These are phyloP conservation scores for Drosophila kanekoi DNA, from an alignment of 2,888 invertebrate genomes.

Conservation along the genomic window DNA sequence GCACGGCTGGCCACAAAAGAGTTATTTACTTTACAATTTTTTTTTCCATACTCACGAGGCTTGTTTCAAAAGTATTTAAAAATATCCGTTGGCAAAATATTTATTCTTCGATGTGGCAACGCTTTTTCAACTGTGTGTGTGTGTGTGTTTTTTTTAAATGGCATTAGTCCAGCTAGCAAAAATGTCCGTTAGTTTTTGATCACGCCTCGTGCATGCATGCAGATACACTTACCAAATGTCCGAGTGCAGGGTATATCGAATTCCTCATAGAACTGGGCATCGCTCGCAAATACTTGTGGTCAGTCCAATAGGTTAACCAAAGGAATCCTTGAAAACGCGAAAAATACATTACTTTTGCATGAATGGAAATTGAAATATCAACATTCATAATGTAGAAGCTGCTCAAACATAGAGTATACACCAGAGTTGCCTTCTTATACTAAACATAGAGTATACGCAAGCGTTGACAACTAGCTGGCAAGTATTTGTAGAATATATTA, in stretches of 20 bases:
- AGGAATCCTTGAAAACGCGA: too few relatives aligned
- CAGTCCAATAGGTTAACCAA: background rate
- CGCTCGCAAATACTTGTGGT: background rate
- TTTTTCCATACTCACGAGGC: conserved; percentile 43
- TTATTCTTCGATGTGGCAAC: conserved; percentile 28
- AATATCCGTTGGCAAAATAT: conserved; percentile 16
- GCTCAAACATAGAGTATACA: too few relatives aligned
- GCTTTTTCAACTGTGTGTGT: conserved; percentile 1
- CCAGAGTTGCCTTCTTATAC: too few relatives aligned
- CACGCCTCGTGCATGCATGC: conserved; percentile 38
- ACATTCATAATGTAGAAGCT: too few relatives aligned
- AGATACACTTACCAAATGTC: conserved; percentile 20
- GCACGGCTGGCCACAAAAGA: conserved; percentile 51
- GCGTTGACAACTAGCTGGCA: too few relatives aligned
- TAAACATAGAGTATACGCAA: too few relatives aligned
- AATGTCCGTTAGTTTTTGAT: conserved; percentile 29
- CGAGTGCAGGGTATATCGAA: background rate
- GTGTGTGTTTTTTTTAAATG: background rate
- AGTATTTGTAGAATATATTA: too few relatives aligned
- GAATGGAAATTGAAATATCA: too few relatives aligned
- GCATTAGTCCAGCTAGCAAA: background rate
- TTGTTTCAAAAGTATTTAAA: conserved; percentile 38
- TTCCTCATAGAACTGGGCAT: background rate
- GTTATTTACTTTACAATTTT: conserved; percentile 67
- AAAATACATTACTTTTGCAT: too few relatives aligned